Evolutionary conservation across 2,113 vertebrate species (phyloP), one percentile per base, ranked within the genome.

Genomic region (Atrichornis clamosus): DNA sequence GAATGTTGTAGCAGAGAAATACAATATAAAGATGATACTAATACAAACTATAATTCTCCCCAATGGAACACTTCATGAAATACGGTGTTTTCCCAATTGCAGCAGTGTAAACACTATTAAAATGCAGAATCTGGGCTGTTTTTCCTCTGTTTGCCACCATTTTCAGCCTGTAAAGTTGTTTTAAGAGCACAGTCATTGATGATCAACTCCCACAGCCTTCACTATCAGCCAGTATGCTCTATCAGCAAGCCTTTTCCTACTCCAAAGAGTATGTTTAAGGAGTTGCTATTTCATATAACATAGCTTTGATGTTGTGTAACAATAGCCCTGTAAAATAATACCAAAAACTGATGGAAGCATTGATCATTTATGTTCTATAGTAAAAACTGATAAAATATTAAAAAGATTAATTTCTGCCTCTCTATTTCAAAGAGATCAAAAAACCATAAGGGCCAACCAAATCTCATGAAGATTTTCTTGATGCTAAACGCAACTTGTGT

Each of bases 161-260:
- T 76, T 37, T 18, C 47, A 46, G 21, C 33, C 69, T 20, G 15
- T 91, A 90, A 91, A 41, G 50, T 72, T 95, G 62, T 69, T 90
- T 91, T 28, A 84, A 47, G 60, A 52, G 72, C 47, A 84, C 21
- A 80, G 69, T 52, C 74, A 60, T 73, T 13, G 52, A 63, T 35
- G 84, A 86, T 42, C 58, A 94, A 12, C 24, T 82, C 78, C 58
- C 55, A 82, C 15, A 76, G 63, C 82, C 74, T 81, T 74, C 49
- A 49, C 80, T 94, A 46, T 70, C 58, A 90, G 60, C 14, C 47
- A 84, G 22, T 23, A 47, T 35, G 35, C 79, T 95, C 70, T 79
- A 94, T 80, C 53, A 95, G 60, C 50, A 93, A 95, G 65, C 35
- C 7, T 94, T 32, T 95, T 65, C 67, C 78, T 92, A 35, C 47